These are phyloP conservation scores for Ceraclea dissimilis DNA, from an alignment of 2,888 invertebrate genomes.

Conservation along the genomic window DNA sequence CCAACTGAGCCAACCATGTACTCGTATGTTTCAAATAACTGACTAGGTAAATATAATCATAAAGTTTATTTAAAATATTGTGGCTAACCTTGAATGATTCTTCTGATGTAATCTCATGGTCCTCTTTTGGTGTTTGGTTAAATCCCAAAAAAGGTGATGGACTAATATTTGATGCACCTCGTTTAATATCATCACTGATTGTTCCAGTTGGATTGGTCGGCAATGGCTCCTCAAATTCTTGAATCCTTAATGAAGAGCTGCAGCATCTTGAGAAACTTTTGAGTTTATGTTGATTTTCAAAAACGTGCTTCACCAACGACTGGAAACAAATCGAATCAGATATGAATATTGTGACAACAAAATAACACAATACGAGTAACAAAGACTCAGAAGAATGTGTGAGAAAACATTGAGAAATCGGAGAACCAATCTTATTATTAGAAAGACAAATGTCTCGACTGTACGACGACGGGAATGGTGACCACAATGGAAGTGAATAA, in stretches of 20 bases:
- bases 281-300: slow-evolving; percentile 66
- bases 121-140: slow-evolving; percentile 32
- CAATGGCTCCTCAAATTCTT: slow-evolving; percentile 41
- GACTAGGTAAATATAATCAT: no score
- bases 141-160: slow-evolving; percentile 32
- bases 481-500: no score
- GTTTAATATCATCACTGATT: slow-evolving; percentile 30
- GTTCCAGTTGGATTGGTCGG: slow-evolving; percentile 26
- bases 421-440: no score
- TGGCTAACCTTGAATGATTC: slow-evolving; percentile 50
- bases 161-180: slow-evolving; percentile 31
- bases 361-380: no score
- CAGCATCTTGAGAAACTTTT: slow-evolving; percentile 52
- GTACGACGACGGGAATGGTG: no score
- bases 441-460: no score
- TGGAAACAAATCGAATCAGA: slow-evolving; percentile 28
- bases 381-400: no score
- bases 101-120: slow-evolving; percentile 36
- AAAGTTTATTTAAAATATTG: neutral
- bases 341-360: no score
- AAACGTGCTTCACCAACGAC: slow-evolving; percentile 56
- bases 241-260: slow-evolving; percentile 47
- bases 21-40: no score
- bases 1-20: no score
- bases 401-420: no score